Conservation (phyloP, 35 echinoderm and acorn worm genomes). For the Acanthaster planci region DNA sequence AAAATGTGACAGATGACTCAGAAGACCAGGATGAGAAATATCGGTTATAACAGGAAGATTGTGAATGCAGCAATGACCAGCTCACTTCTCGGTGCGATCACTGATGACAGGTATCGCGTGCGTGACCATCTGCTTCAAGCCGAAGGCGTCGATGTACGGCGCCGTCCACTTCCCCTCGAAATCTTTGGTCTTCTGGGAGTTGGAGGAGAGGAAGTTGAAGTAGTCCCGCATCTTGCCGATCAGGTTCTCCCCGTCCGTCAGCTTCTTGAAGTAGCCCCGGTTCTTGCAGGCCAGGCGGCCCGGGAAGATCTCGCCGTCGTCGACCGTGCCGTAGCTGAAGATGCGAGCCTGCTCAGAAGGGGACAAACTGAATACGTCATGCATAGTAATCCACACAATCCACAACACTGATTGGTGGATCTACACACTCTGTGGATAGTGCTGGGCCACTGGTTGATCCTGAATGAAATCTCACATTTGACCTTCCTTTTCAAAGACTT, state of each 20-base stretch:
- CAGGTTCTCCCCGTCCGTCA: slow-evolving; percentile 80
- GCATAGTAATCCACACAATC: too few species aligned
- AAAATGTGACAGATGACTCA: too few species aligned
- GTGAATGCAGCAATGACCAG: background rate
- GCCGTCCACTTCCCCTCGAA: slow-evolving; percentile 75
- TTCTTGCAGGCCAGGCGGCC: slow-evolving; percentile 89
- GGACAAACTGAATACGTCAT: background rate
- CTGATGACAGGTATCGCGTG: slow-evolving; percentile 85
- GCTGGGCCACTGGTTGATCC: too few species aligned
- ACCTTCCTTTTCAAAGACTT: too few species aligned
- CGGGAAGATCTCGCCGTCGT: slow-evolving; percentile 89
- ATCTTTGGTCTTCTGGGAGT: slow-evolving; percentile 54
- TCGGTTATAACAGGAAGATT: background rate
- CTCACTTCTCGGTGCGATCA: slow-evolving; percentile 69
- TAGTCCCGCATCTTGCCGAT: slow-evolving; percentile 93
- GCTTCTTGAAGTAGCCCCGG: slow-evolving; percentile 71
- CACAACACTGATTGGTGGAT: too few species aligned
- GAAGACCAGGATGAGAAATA: background rate
- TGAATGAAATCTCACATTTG: too few species aligned
- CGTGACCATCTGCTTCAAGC: slow-evolving; percentile 91
- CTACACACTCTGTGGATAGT: too few species aligned
- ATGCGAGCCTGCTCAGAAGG: slow-evolving; percentile 77
- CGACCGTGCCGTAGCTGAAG: slow-evolving; percentile 90
- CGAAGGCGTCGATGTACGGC: slow-evolving; percentile 96
- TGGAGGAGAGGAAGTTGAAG: slow-evolving; percentile 94